Conservation (phyloP, 2,797 vertebrate species). For the Lagocephalus sceleratus region DNA sequence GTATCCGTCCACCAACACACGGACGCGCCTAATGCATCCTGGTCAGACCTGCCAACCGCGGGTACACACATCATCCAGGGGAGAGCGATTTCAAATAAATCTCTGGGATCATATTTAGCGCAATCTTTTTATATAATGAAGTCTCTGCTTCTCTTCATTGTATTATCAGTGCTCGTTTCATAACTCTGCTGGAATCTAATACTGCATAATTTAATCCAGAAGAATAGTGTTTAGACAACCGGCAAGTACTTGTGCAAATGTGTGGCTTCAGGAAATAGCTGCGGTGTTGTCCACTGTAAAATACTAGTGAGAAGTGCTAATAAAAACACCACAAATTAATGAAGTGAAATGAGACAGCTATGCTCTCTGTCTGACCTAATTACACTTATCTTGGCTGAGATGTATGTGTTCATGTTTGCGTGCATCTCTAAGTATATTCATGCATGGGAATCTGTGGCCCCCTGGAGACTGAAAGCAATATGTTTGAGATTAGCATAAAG, state of each 20-base stretch:
- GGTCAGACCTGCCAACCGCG: slow-evolving; percentile 3
- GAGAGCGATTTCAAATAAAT: slow-evolving; percentile 27
- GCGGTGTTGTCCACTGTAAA: slow-evolving; percentile 34
- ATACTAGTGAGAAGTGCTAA: slow-evolving; percentile 34
- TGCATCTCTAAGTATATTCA: slow-evolving; percentile 19
- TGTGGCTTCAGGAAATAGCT: slow-evolving; percentile 32
- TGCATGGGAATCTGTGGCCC: slow-evolving; percentile 41
- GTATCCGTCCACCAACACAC: not conserved
- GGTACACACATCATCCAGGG: not conserved
- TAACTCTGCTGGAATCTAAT: slow-evolving; percentile 41
- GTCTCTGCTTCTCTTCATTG: slow-evolving; percentile 19
- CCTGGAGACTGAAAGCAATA: slow-evolving; percentile 71
- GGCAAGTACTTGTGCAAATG: slow-evolving; percentile 33
- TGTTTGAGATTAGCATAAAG: slow-evolving; percentile 72
- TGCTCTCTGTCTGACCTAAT: slow-evolving; percentile 38
- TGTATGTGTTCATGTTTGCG: slow-evolving; percentile 20
- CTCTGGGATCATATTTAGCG: slow-evolving; percentile 24
- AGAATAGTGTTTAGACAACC: slow-evolving; percentile 47
- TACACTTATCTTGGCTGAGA: slow-evolving; percentile 21
- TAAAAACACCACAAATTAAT: slow-evolving; percentile 57
- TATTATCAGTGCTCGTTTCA: slow-evolving; percentile 38
- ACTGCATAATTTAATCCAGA: slow-evolving; percentile 47
- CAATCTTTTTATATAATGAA: slow-evolving; percentile 21
- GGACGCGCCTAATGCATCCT: slow-evolving; percentile 5
- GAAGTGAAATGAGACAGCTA: slow-evolving; percentile 44